Evolutionary conservation across 2,797 vertebrate species (phyloP).

Genomic region (Hyperoplus lanceolatus): DNA sequence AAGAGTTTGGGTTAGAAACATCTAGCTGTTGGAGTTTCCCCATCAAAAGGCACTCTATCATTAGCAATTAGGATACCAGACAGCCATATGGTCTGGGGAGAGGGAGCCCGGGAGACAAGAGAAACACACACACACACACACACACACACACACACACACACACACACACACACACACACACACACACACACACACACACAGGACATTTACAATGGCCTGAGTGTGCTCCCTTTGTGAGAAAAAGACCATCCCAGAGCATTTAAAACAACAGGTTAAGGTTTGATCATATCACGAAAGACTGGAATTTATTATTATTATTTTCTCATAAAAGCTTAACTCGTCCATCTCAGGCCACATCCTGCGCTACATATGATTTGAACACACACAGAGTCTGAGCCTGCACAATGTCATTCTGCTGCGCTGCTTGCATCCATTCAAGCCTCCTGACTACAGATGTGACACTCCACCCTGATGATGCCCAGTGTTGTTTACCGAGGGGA

Average conservation of each 20-base stretch:
- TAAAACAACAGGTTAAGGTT: constrained; percentile 5
- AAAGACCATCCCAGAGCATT: constrained; percentile 3
- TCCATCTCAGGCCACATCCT: background rate
- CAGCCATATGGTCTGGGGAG: constrained; percentile 53
- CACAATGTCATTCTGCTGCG: constrained; percentile 5
- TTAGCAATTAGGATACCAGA: constrained; percentile 79
- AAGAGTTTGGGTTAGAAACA: constrained; percentile 80
- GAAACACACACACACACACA: constrained; percentile 35
- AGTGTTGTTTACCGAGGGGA: constrained; percentile 69
- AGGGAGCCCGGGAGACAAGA: constrained; percentile 52
- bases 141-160: constrained; percentile 16
- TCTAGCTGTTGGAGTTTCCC: constrained; percentile 71
- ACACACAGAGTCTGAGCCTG: constrained; percentile 16
- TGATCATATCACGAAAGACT: constrained; percentile 7
- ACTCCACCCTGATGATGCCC: constrained; percentile 53
- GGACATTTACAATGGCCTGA: constrained; percentile 41
- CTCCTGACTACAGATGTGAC: constrained; percentile 58
- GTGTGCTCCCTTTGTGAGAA: constrained; percentile 36
- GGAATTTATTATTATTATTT: constrained; percentile 1
- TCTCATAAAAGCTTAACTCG: constrained; percentile 2
- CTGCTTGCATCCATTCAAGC: constrained; percentile 35
- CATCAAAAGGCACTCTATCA: constrained; percentile 81
- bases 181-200: constrained; percentile 27
- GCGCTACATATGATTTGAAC: background rate
- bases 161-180: constrained; percentile 4